Conservation (phyloP, 1,140 invertebrate species). For the Pseudomyrmex pallidus region DNA sequence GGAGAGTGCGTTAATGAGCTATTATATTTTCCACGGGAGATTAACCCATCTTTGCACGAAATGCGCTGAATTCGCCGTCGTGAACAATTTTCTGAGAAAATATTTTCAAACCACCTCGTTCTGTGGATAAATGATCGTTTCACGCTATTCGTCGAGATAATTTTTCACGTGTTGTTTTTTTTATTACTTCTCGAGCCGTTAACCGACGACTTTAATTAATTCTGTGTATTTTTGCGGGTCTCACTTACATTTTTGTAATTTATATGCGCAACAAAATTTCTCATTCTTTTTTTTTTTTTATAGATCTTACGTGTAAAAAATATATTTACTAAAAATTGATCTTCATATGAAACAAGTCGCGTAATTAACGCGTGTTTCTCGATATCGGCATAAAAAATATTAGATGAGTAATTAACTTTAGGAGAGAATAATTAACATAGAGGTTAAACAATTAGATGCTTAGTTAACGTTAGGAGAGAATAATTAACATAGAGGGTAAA, state of each 20-base stretch:
- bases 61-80: background rate
- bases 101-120: slow-evolving; percentile 33
- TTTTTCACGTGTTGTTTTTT: background rate
- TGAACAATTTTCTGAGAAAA: slow-evolving; percentile 40
- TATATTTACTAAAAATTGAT: too few relatives aligned
- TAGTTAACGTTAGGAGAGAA: too few relatives aligned
- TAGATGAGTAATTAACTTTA: too few relatives aligned
- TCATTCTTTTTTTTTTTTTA: too few relatives aligned
- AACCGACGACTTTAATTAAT: too few relatives aligned
- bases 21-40: slow-evolving; percentile 61
- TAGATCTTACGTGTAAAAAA: too few relatives aligned
- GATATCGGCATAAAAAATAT: too few relatives aligned
- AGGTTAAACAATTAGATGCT: background rate
- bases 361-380: background rate
- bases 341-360: background rate
- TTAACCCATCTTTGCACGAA: slow-evolving; percentile 54
- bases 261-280: too few relatives aligned
- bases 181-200: slow-evolving; percentile 2
- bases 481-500: background rate
- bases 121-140: slow-evolving; percentile 27
- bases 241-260: too few relatives aligned
- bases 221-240: too few relatives aligned
- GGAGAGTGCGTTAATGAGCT: slow-evolving; percentile 47
- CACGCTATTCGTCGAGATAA: slow-evolving; percentile 32
- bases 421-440: background rate